Evolutionary conservation across 2,797 vertebrate species (phyloP).

Genomic region (Squalus acanthias): DNA sequence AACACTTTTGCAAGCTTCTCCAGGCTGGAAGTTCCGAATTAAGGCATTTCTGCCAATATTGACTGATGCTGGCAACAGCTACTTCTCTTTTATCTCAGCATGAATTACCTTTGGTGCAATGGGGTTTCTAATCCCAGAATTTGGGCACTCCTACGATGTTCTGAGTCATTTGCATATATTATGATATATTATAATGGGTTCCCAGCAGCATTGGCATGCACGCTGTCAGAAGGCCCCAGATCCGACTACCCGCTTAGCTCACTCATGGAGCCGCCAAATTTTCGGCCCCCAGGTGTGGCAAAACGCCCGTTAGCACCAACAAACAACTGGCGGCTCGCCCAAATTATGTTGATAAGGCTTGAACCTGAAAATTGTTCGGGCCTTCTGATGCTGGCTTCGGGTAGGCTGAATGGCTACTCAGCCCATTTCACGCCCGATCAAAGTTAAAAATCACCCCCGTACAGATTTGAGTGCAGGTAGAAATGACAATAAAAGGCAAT

Average conservation of each 20-base stretch:
- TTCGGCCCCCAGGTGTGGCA: background rate
- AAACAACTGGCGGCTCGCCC: background rate
- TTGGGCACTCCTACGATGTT: background rate
- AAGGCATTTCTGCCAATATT: background rate
- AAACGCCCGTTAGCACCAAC: background rate
- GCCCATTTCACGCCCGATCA: background rate
- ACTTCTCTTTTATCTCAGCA: background rate
- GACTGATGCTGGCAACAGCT: background rate
- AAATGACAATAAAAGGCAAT: background rate
- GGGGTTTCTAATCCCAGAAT: background rate
- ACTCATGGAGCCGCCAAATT: background rate
- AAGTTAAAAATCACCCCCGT: background rate
- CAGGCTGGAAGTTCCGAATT: background rate
- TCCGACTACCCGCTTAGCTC: background rate
- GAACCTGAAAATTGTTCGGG: background rate
- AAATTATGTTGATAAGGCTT: background rate
- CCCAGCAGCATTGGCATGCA: background rate
- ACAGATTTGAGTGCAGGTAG: background rate
- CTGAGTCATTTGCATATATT: background rate
- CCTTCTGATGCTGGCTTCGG: background rate
- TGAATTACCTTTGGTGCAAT: background rate
- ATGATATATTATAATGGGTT: background rate
- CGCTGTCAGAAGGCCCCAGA: background rate
- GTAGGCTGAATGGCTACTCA: background rate
- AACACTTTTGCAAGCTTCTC: background rate